Conservation (phyloP, 2,888 invertebrate genomes). For the Rhorus exstirpatorius region DNA sequence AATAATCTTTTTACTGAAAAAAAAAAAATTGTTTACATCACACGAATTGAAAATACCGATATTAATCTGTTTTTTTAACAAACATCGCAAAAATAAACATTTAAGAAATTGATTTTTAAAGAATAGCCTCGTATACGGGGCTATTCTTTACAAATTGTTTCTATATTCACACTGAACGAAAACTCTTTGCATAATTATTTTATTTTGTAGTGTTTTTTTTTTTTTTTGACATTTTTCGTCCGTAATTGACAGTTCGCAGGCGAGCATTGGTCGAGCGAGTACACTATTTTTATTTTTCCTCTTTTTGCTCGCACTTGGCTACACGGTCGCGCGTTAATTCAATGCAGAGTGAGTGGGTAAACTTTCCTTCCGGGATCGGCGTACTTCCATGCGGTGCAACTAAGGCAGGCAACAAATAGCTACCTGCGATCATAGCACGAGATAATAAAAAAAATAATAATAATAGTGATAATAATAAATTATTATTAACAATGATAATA, state of each 20-base stretch:
- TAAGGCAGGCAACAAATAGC: constrained; percentile 19
- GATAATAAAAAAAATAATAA: neutral
- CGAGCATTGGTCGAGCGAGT: constrained; percentile 60
- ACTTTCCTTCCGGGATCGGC: constrained; percentile 84
- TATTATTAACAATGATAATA: too few species aligned
- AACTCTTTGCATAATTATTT: neutral
- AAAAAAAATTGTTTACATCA: too few species aligned
- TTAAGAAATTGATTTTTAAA: too few species aligned
- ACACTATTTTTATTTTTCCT: constrained; percentile 52
- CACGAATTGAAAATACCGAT: constrained; percentile 22
- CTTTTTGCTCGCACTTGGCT: constrained; percentile 50
- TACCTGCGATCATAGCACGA: constrained; percentile 8
- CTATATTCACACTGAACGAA: constrained; percentile 8
- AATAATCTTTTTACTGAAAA: too few species aligned
- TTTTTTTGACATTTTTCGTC: neutral
- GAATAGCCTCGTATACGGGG: too few species aligned
- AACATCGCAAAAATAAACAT: too few species aligned
- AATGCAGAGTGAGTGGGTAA: constrained; percentile 74
- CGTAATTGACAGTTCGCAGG: constrained; percentile 31
- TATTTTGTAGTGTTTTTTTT: neutral
- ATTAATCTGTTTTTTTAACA: too few species aligned
- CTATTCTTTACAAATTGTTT: neutral
- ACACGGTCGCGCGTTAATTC: constrained; percentile 75
- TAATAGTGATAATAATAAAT: neutral
- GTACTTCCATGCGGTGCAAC: constrained; percentile 53